phyloP scores from a whole-genome alignment of 2,113 vertebrate genomes.

The Rhodinocichla rosea region DNA sequence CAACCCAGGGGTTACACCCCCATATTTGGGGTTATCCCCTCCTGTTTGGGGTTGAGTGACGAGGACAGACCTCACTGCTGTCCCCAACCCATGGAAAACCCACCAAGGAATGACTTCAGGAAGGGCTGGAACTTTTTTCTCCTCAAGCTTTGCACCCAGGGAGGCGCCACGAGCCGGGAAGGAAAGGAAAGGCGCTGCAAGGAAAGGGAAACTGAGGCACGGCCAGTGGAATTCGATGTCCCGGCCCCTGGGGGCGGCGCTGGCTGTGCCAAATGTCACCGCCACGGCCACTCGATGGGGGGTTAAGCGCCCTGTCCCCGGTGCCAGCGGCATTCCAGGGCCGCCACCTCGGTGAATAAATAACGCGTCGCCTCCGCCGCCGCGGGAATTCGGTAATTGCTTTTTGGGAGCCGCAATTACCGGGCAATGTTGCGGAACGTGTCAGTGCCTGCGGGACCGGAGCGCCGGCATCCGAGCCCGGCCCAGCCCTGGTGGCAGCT shows the following conservation, averaged over 20 bases:
- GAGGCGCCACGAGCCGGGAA: accelerated
- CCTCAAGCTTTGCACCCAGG: not conserved
- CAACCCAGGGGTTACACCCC: accelerated
- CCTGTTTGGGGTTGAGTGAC: not conserved
- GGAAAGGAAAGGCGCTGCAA: no score
- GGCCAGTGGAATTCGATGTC: accelerated
- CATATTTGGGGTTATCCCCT: not conserved
- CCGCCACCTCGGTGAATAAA: not conserved
- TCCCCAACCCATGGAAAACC: accelerated
- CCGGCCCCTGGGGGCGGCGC: not conserved
- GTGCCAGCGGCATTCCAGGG: not conserved
- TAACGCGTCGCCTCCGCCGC: not conserved
- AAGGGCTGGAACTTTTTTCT: accelerated
- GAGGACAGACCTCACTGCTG: accelerated
- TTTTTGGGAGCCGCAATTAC: slow-evolving; percentile 4
- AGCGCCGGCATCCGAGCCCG: not conserved
- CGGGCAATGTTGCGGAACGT: not conserved
- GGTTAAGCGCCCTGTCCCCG: not conserved
- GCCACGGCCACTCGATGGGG: accelerated
- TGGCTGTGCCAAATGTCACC: accelerated
- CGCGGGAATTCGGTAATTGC: not conserved
- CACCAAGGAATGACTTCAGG: accelerated
- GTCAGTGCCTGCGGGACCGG: not conserved
- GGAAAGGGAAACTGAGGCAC: not conserved
- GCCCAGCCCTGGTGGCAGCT: not conserved